phyloP scores from a whole-genome alignment of 1,140 invertebrate genomes.

The Drosophila nannoptera region DNA sequence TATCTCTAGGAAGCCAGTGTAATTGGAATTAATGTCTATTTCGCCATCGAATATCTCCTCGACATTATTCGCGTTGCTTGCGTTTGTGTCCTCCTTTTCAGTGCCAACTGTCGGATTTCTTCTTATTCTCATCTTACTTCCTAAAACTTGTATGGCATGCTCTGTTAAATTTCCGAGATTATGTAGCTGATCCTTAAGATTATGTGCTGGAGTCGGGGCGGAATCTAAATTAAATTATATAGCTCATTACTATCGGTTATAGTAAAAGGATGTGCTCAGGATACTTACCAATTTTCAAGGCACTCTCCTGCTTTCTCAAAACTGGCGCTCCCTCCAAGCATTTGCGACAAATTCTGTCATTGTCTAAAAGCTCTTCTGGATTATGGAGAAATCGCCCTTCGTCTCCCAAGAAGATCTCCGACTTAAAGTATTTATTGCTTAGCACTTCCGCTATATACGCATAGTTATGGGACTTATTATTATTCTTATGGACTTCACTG shows the following conservation, averaged over 20 bases:
- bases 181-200: conserved; percentile 55
- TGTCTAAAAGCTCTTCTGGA: conserved; percentile 52
- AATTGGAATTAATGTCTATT: conserved; percentile 87
- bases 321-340: conserved; percentile 59
- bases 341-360: conserved; percentile 59
- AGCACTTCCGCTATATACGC: conserved; percentile 92
- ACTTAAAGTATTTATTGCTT: conserved; percentile 82
- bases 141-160: conserved; percentile 66
- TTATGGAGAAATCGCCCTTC: conserved; percentile 76
- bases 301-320: conserved; percentile 31
- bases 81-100: conserved; percentile 27
- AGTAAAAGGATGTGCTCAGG: no score
- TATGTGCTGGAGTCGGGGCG: conserved; percentile 10
- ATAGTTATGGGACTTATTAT: conserved; percentile 80
- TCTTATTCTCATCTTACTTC: conserved; percentile 51
- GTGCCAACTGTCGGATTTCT: conserved; percentile 57
- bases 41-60: conserved; percentile 83
- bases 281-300: conserved; percentile 22
- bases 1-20: conserved; percentile 90
- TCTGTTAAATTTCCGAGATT: conserved; percentile 68
- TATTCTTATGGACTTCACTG: conserved; percentile 83
- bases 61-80: conserved; percentile 18
- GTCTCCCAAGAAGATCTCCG: conserved; percentile 85
- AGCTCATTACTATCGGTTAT: no score
- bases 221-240: conserved; percentile 20